Conservation (phyloP, 1,140 invertebrate species). For the Drosophila quadrilineata region DNA sequence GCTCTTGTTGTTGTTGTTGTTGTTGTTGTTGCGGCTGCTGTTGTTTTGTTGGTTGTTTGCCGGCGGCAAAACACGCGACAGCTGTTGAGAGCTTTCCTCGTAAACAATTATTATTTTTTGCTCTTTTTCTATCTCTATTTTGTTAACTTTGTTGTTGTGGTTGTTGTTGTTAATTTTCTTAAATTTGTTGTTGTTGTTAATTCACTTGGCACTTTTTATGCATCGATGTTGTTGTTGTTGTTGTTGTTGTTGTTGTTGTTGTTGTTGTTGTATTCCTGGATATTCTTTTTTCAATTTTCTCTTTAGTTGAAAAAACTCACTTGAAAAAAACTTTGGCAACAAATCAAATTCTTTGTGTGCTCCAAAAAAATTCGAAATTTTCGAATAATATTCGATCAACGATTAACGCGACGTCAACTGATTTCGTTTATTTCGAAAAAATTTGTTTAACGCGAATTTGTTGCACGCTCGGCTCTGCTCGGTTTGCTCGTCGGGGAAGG, state of each 20-base stretch:
- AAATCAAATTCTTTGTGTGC: conserved; percentile 32
- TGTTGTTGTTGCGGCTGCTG: conserved; percentile 14
- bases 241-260: conserved; percentile 6
- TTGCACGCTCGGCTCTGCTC: too few species aligned
- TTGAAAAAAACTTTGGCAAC: conserved; percentile 43
- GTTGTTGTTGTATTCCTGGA: conserved; percentile 30
- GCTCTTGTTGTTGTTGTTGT: conserved; percentile 10
- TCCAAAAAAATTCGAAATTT: conserved; percentile 28
- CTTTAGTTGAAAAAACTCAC: conserved; percentile 12
- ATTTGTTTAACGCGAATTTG: too few species aligned
- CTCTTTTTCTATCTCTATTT: conserved; percentile 23
- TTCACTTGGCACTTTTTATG: conserved; percentile 23
- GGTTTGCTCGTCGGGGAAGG: too few species aligned
- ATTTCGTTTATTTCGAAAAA: too few species aligned
- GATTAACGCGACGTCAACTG: conserved; percentile 19
- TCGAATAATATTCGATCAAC: too few species aligned
- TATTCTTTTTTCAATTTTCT: too few species aligned
- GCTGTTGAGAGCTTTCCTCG: conserved; percentile 7
- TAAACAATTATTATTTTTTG: conserved; percentile 2
- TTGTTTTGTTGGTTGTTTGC: conserved; percentile 4
- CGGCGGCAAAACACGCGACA: conserved; percentile 49
- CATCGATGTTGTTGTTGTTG: not conserved
- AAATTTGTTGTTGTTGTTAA: conserved; percentile 13
- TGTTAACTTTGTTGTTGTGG: conserved; percentile 16
- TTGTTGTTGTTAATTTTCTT: conserved; percentile 10